phyloP scores from a whole-genome alignment of 1,140 invertebrate species.

The Meteorus sp. region DNA sequence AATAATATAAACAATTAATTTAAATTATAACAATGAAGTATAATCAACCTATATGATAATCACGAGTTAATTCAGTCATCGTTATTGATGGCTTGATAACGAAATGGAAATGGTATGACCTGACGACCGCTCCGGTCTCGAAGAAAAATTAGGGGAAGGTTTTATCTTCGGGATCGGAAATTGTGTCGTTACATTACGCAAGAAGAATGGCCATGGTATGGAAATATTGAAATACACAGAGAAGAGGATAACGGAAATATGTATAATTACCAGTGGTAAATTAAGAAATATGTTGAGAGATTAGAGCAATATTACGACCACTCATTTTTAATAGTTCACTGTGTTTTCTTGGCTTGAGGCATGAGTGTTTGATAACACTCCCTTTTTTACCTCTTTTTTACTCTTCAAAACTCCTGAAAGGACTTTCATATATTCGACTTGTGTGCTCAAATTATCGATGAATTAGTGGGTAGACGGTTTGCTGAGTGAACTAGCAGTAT shows the following conservation, averaged over 20 bases:
- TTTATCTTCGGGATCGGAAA: constrained; percentile 42
- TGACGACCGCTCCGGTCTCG: constrained; percentile 31
- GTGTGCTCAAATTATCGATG: not conserved
- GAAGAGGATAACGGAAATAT: not conserved
- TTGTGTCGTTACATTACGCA: constrained; percentile 7
- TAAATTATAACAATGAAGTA: not conserved
- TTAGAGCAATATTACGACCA: not conserved
- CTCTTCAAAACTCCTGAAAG: constrained; percentile 20
- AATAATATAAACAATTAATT: not conserved
- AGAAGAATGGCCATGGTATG: constrained; percentile 10
- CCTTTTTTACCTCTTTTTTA: constrained; percentile 32
- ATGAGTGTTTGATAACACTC: constrained; percentile 30
- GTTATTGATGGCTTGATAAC: not conserved
- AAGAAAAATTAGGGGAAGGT: constrained; percentile 57
- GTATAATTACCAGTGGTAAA: not conserved
- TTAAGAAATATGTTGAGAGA: not conserved
- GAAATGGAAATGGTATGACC: not conserved
- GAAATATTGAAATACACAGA: constrained; percentile 17
- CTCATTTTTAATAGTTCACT: constrained; percentile 10
- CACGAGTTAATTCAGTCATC: not conserved
- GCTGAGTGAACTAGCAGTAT: not conserved
- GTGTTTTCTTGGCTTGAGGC: constrained; percentile 31
- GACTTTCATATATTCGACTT: constrained; percentile 15
- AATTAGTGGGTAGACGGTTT: not conserved
- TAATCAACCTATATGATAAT: constrained; percentile 7